Conservation (phyloP, 30 jellyfish, hydroid and myxozoan species). For the Catostylus mosaicus region DNA sequence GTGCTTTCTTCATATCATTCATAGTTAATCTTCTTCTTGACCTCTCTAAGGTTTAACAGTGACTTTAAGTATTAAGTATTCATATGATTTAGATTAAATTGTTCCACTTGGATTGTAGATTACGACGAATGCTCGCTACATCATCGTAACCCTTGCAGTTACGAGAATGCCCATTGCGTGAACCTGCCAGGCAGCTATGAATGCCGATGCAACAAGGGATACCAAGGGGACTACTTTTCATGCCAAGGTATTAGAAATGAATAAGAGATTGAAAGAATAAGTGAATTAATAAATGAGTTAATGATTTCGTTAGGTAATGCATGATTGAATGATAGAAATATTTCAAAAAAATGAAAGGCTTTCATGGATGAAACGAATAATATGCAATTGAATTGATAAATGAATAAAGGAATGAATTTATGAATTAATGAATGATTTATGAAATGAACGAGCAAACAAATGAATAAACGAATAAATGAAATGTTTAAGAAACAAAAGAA, state of each 20-base stretch:
- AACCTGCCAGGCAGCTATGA: conserved; percentile 63
- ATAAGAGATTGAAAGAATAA: not conserved
- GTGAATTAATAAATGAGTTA: not conserved
- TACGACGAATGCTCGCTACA: conserved; percentile 40
- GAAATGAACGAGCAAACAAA: not conserved
- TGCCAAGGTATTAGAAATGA: conserved; percentile 39
- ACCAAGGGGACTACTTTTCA: conserved; percentile 41
- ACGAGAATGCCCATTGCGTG: conserved; percentile 47
- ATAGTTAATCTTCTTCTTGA: no score
- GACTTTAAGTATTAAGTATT: no score
- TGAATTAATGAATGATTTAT: not conserved
- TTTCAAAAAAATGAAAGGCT: no score
- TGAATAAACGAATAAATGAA: no score
- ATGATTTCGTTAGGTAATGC: not conserved
- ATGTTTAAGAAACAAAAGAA: no score
- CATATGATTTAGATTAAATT: no score
- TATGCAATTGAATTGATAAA: not conserved
- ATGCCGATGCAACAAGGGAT: conserved; percentile 56
- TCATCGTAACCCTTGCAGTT: conserved; percentile 42
- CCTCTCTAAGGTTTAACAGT: no score
- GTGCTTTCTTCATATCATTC: no score
- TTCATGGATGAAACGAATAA: no score
- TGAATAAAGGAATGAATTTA: not conserved
- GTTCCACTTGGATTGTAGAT: not conserved
- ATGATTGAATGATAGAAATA: not conserved